Base-by-base conservation (phyloP, 1,140 invertebrate genomes). In the Drepana arcuata region DNA sequence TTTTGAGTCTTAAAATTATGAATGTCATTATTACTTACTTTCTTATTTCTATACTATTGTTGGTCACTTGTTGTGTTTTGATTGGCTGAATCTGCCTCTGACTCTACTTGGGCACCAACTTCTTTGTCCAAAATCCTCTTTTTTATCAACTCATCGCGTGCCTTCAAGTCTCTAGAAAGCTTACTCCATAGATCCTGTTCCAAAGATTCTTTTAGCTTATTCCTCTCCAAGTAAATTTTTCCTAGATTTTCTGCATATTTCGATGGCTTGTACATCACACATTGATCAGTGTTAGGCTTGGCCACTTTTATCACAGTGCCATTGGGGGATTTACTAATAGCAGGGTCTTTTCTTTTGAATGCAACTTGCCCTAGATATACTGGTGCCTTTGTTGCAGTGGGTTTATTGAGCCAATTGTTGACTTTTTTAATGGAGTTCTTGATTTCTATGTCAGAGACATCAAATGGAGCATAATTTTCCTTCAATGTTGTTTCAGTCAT, bases 361-460 rank as follows among this genome's bases (percentile, higher is more conserved):
- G 50, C 49, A 1, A 73, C 43, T 4, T 60, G 54, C 0, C 58
- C 59, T 2, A 71, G 32, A 29, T 31, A 59, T 4, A 57, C 4
- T 10, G 30, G 16, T 2, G 27, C 4, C 32, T 45, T 50, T 31
- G 14, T 28, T 25, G 43, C 42, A 1, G 28, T 21, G 21, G 51
- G 38, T 28, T 39, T 48, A n/a, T 52, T 33, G 0, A 77, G 37
- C 72, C 72, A 77, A 6, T 46, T 49, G n/a, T 58, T 49, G 0
- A 77, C 72, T 48, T 72, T 77, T 12, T 53, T 40, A 10, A 68
- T 53, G 0, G 67, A 71, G 14, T 55, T 32, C 21, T 48, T 40
- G 0, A 69, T 30, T 27, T 46, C 39, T 11, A 21, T 21, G 18
- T 21, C 18, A 21, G 18, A 21, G 18, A 5, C 9, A 5, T 4